Evolutionary conservation across 2,888 invertebrate species (phyloP).

Genomic region (Mythimna lalbum): DNA sequence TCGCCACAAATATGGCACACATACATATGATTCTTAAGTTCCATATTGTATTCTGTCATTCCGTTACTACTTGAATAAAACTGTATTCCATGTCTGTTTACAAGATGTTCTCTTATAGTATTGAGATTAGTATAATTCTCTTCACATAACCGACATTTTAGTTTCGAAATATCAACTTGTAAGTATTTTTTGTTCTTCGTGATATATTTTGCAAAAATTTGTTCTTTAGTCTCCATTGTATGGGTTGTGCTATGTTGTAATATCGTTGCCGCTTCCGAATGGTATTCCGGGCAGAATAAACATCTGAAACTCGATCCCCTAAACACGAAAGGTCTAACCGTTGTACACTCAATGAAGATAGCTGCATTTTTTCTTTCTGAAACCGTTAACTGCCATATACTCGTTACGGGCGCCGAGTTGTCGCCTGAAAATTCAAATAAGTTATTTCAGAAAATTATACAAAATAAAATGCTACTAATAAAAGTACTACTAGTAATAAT

Average conservation of each 20-base stretch:
- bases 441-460: not conserved
- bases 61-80: conserved; percentile 74
- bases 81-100: conserved; percentile 63
- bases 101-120: conserved; percentile 70
- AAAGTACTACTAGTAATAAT: no score
- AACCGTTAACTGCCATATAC: conserved; percentile 79
- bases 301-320: conserved; percentile 79
- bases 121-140: conserved; percentile 64
- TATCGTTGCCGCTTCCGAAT: conserved; percentile 67
- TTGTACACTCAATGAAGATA: conserved; percentile 73
- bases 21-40: conserved; percentile 66
- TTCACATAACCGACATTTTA: conserved; percentile 74
- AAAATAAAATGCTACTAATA: no score
- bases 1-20: conserved; percentile 74
- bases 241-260: conserved; percentile 74
- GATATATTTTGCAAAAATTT: conserved; percentile 70
- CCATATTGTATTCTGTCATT: conserved; percentile 78
- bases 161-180: conserved; percentile 76
- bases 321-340: conserved; percentile 77
- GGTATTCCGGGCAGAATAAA: conserved; percentile 76
- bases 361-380: conserved; percentile 77
- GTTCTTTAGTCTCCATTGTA: conserved; percentile 53
- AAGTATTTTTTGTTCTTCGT: conserved; percentile 73
- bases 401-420: conserved; percentile 61
- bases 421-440: conserved; percentile 56